Evolutionary conservation across 2,113 vertebrate genomes (phyloP).

Genomic region (Lipophrys pholis): DNA sequence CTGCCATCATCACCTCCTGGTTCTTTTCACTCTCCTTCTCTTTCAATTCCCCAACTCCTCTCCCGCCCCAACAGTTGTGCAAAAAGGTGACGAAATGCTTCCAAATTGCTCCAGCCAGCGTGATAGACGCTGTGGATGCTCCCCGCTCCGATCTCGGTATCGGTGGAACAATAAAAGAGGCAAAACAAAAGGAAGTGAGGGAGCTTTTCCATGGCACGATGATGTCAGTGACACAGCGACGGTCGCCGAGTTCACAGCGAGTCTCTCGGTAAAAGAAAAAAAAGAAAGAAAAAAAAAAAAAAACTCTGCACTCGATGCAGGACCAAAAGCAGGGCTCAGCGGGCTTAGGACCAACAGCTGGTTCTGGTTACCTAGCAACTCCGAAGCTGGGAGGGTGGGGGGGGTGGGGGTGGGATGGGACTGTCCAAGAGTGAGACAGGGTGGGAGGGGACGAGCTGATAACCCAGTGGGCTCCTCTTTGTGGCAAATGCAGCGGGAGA

Average conservation of each 20-base stretch:
- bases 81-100: slow-evolving; percentile 51
- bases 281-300: slow-evolving; percentile 49
- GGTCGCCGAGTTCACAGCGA: slow-evolving; percentile 63
- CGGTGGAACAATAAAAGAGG: slow-evolving; percentile 69
- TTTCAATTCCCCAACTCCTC: slow-evolving; percentile 15
- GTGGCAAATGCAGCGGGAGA: slow-evolving; percentile 60
- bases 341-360: slow-evolving; percentile 80
- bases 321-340: slow-evolving; percentile 66
- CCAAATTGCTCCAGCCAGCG: slow-evolving; percentile 33
- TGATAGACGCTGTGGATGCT: slow-evolving; percentile 36
- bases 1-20: background rate
- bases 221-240: slow-evolving; percentile 73
- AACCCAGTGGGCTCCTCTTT: slow-evolving; percentile 45
- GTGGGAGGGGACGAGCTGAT: slow-evolving; percentile 5
- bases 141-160: slow-evolving; percentile 38
- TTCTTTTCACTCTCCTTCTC: slow-evolving; percentile 18
- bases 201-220: slow-evolving; percentile 77
- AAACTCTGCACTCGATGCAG: slow-evolving; percentile 52
- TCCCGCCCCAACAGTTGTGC: background rate
- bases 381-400: slow-evolving; percentile 70
- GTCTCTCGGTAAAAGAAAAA: slow-evolving; percentile 57
- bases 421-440: slow-evolving; percentile 46
- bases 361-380: slow-evolving; percentile 84
- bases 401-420: too few species aligned
- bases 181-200: slow-evolving; percentile 81